A percentile compares a stretch with the other conserved stretches of the same genome.
phyloP scores from a whole-genome alignment of 2,797 vertebrate genomes.

The Sebastolobus altivelis region DNA sequence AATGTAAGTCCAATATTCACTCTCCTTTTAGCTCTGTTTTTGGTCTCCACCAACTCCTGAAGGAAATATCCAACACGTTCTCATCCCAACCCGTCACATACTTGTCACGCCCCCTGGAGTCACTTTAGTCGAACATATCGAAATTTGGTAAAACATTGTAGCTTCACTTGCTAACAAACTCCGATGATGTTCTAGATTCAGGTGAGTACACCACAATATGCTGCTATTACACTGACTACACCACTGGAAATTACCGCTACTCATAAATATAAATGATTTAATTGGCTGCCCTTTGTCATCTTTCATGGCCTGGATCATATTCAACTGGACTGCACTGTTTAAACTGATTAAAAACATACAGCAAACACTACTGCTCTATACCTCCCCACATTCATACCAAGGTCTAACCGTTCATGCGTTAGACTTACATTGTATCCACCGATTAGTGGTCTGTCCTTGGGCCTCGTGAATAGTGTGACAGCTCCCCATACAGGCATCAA shows the following conservation, averaged over 20 bases:
- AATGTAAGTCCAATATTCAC: neutral
- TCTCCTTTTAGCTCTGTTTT: neutral
- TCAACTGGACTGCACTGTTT: neutral
- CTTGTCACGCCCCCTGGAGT: too few relatives aligned
- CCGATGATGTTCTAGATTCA: neutral
- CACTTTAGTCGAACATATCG: neutral
- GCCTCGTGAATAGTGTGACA: conserved; percentile 83
- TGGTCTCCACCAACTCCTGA: neutral
- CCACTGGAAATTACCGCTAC: neutral
- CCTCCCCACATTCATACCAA: conserved; percentile 11
- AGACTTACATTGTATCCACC: conserved; percentile 85
- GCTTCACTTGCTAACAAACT: neutral
- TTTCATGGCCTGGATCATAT: conserved; percentile 9
- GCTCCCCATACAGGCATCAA: conserved; percentile 88
- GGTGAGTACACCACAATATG: neutral
- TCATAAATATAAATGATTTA: neutral
- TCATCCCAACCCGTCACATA: too few relatives aligned
- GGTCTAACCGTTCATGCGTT: conserved; percentile 3
- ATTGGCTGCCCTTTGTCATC: neutral
- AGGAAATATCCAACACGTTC: neutral
- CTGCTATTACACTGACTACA: neutral
- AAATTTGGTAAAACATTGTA: neutral
- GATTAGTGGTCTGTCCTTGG: conserved; percentile 73
- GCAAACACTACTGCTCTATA: conserved; percentile 10
- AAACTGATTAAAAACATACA: conserved; percentile 21